Evolutionary conservation across 2,113 vertebrate genomes (phyloP), one percentile per base, ranked within the genome.

Genomic region (Rhabdornis inornatus): DNA sequence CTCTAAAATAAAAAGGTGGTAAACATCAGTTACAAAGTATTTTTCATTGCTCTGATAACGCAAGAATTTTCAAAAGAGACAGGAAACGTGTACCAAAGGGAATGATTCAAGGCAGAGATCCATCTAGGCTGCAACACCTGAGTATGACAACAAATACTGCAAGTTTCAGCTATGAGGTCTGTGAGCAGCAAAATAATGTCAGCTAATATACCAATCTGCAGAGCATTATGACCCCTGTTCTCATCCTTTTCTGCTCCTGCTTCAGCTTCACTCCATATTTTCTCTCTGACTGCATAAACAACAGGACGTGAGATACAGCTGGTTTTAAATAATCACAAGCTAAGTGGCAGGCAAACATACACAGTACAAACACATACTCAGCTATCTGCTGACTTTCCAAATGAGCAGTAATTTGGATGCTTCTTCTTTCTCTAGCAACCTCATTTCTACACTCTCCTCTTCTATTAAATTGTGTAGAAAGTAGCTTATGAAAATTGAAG

Each of bases 211-310:
- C 7, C 19, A n/a, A 63, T 15, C 27, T 64, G 14, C n/a, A 49
- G 37, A 68, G 22, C 0, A 1, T 10, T 52, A 44, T 0, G 2
- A 11, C 1, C 10, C 15, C 31, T 72, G 57, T 75, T 42, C 27
- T 64, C 13, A 13, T 27, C 27, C 23, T 75, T n/a, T 90, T 68
- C 71, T 82, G 31, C 5, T n/a, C 15, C 45, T 44, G 28, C 12
- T 75, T 37, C 21, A 69, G n/a, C 7, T 68, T 55, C 52, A 76
- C 8, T 16, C 31, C 5, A 0, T 30, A 47, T 52, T 90, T 86
- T 42, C 19, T 78, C 63, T 72, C 44, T 63, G 53, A 49, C 5
- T 86, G 60, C 13, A 53, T n/a, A 37, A 87, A 57, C 12, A 89
- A 42, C 16, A 49, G 55, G 22, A 81, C 21, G 17, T 28, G 33